These are phyloP conservation scores for Aspidoscelis tigris DNA, from an alignment of 2,113 vertebrate species.

Conservation along the genomic window DNA sequence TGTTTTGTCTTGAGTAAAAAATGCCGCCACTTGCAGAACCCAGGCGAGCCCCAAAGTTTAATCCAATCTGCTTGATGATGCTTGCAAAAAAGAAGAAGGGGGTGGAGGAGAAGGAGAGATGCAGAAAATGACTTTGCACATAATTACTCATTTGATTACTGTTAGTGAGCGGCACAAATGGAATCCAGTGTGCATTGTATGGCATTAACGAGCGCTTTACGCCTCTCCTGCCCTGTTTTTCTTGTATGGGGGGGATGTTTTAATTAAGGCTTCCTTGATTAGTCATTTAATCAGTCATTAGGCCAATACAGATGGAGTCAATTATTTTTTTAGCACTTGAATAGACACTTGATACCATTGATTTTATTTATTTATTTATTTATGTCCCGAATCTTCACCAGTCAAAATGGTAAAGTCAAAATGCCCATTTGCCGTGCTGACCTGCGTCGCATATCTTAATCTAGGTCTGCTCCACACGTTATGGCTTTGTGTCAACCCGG, in stretches of 20 bases:
- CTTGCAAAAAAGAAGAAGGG: constrained; percentile 12
- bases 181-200: constrained; percentile 62
- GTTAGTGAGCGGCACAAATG: constrained; percentile 61
- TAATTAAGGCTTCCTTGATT: constrained; percentile 80
- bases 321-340: constrained; percentile 72
- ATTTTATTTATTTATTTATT: constrained; percentile 44
- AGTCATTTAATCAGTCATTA: constrained; percentile 80
- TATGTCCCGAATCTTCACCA: constrained; percentile 26
- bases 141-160: constrained; percentile 64
- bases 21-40: constrained; percentile 39
- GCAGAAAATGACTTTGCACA: constrained; percentile 62
- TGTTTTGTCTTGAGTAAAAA: constrained; percentile 52
- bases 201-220: constrained; percentile 66
- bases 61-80: constrained; percentile 46
- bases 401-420: neutral
- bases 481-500: too few species aligned
- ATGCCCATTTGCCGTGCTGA: neutral
- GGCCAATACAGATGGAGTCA: constrained; percentile 78
- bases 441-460: neutral
- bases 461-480: too few species aligned
- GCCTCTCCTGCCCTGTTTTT: constrained; percentile 52
- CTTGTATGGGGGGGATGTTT: constrained; percentile 67
- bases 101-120: neutral
- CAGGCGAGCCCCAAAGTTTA: constrained; percentile 38
- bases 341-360: constrained; percentile 68